phyloP scores from a whole-genome alignment of 2,797 vertebrate species.

The Catostomus latipinnis region DNA sequence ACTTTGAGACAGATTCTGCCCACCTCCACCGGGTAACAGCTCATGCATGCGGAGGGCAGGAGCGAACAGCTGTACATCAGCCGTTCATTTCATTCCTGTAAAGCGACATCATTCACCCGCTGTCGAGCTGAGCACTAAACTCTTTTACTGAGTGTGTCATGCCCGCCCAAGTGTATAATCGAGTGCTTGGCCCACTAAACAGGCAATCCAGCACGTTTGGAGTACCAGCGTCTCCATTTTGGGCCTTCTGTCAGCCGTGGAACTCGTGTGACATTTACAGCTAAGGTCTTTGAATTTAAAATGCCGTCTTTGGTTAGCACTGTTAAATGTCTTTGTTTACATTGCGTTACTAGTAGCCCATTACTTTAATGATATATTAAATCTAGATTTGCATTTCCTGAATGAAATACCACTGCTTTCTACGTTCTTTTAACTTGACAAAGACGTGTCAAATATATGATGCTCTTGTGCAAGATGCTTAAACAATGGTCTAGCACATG shows the following conservation, averaged over 20 bases:
- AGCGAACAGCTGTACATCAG: slow-evolving; percentile 52
- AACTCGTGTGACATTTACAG: slow-evolving; percentile 20
- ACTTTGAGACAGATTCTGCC: slow-evolving; percentile 50
- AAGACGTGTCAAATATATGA: too few relatives aligned
- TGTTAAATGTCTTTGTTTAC: not conserved
- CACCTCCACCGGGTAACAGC: slow-evolving; percentile 46
- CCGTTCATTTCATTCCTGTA: slow-evolving; percentile 31
- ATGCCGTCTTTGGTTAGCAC: not conserved
- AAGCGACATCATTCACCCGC: slow-evolving; percentile 47
- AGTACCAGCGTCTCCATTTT: slow-evolving; percentile 29
- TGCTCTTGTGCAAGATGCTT: too few relatives aligned
- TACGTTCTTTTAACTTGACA: too few relatives aligned
- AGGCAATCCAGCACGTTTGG: slow-evolving; percentile 48
- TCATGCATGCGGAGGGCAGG: slow-evolving; percentile 36
- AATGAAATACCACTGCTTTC: not conserved
- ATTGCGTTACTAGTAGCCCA: too few relatives aligned
- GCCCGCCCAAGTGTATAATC: slow-evolving; percentile 59
- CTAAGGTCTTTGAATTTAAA: slow-evolving; percentile 9
- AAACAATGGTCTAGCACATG: too few relatives aligned
- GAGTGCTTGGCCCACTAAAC: slow-evolving; percentile 58
- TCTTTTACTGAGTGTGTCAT: slow-evolving; percentile 50
- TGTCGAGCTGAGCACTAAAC: slow-evolving; percentile 51
- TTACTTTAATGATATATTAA: not conserved
- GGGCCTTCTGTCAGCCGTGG: slow-evolving; percentile 23
- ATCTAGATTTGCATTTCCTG: not conserved